These are phyloP conservation scores for Dasyornis broadbenti DNA, from an alignment of 2,113 vertebrate species.

Conservation along the genomic window DNA sequence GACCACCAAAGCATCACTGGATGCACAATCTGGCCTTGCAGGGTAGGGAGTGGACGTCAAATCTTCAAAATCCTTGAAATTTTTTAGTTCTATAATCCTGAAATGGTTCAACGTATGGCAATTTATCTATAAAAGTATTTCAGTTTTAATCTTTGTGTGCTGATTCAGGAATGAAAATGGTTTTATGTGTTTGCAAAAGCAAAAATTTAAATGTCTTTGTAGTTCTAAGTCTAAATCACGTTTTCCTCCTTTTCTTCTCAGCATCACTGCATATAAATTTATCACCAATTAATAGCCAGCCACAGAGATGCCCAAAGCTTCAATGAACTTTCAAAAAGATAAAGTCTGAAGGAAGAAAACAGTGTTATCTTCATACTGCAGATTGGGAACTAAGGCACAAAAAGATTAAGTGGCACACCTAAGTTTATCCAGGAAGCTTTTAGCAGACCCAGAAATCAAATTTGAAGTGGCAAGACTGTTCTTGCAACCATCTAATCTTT, in stretches of 20 bases:
- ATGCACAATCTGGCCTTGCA: background rate
- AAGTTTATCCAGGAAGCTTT: background rate
- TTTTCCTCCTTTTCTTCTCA: background rate
- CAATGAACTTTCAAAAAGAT: background rate
- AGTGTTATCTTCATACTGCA: background rate
- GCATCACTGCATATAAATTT: background rate
- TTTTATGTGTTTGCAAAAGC: background rate
- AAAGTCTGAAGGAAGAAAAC: background rate
- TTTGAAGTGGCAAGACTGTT: background rate
- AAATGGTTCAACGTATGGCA: background rate
- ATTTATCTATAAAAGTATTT: background rate
- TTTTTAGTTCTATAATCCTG: background rate
- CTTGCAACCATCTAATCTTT: background rate
- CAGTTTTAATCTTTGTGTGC: background rate
- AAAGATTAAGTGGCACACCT: background rate
- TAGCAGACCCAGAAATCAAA: background rate
- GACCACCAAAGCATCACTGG: background rate
- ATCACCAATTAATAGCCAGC: background rate
- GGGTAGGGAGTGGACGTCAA: rapidly evolving
- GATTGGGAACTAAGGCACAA: background rate
- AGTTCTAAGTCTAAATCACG: background rate
- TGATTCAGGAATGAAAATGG: background rate
- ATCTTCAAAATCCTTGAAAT: background rate
- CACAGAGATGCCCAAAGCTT: background rate
- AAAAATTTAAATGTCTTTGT: background rate